Evolutionary conservation across 2,113 vertebrate species (phyloP).

Genomic region (Urocynchramus pylzowi): DNA sequence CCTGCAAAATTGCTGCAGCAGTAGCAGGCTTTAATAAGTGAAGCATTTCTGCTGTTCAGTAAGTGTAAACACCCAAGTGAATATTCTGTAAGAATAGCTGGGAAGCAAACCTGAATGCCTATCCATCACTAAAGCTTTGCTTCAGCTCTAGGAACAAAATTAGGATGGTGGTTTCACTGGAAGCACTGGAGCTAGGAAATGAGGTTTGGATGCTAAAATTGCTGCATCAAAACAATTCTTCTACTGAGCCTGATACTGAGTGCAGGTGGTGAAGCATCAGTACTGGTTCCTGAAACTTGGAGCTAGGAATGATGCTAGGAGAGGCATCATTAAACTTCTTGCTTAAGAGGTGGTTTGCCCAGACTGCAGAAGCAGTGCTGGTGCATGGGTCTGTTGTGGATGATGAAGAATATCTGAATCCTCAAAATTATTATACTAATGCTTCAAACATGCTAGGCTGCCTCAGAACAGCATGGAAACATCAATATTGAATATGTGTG

Average conservation of each 20-base stretch:
- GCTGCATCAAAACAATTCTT: background rate
- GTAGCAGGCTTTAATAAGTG: background rate
- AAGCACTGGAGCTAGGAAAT: background rate
- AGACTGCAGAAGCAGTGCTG: background rate
- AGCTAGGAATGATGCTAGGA: background rate
- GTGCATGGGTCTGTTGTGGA: rapidly evolving
- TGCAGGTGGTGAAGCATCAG: background rate
- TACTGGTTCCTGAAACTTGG: background rate
- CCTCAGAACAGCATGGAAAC: background rate
- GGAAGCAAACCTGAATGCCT: background rate
- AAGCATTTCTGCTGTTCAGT: background rate
- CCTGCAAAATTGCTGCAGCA: background rate
- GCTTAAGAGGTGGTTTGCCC: background rate
- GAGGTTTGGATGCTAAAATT: background rate
- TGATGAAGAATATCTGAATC: background rate
- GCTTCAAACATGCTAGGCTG: background rate
- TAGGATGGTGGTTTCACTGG: background rate
- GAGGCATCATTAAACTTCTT: background rate
- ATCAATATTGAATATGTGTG: background rate
- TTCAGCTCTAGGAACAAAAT: background rate
- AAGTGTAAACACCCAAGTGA: background rate
- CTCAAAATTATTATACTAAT: background rate
- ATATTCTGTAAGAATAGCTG: background rate
- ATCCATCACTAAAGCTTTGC: background rate
- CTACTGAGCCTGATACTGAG: background rate